phyloP scores from a whole-genome alignment of 2,113 vertebrate species.

The Ginglymostoma cirratum region DNA sequence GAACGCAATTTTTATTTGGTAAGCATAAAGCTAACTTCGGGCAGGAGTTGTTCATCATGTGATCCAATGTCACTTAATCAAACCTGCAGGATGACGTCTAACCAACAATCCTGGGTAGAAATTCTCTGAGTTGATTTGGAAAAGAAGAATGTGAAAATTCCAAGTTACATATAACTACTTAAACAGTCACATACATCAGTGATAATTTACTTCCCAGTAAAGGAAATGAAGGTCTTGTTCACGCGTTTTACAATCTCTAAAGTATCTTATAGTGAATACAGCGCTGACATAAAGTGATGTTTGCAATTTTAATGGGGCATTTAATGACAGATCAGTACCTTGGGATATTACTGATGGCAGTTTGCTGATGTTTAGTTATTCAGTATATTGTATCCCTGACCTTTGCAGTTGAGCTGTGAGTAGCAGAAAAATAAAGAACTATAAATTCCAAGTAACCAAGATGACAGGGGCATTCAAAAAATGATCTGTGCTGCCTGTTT shows the following conservation, averaged over 20 bases:
- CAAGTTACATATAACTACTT: not conserved
- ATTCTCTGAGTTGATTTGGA: not conserved
- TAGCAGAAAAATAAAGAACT: not conserved
- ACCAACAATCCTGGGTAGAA: not conserved
- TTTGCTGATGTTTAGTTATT: not conserved
- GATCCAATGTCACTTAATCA: not conserved
- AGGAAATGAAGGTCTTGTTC: not conserved
- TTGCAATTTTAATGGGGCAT: slow-evolving; percentile 33
- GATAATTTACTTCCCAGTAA: not conserved
- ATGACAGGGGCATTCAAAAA: not conserved
- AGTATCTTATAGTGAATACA: slow-evolving; percentile 12
- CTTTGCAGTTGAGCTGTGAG: slow-evolving; percentile 7
- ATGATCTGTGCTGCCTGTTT: not conserved
- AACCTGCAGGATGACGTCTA: not conserved
- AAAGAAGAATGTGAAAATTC: not conserved
- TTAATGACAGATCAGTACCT: slow-evolving; percentile 32
- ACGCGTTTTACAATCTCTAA: slow-evolving; percentile 6
- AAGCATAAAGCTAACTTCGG: not conserved
- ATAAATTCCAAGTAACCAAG: not conserved
- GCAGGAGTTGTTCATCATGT: not conserved
- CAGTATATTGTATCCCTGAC: not conserved
- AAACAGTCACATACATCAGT: not conserved
- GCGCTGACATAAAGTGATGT: not conserved
- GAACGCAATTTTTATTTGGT: not conserved
- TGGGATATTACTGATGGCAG: not conserved